These are phyloP conservation scores for Limnephilus marmoratus DNA, from an alignment of 2,888 invertebrate genomes.

Conservation along the genomic window DNA sequence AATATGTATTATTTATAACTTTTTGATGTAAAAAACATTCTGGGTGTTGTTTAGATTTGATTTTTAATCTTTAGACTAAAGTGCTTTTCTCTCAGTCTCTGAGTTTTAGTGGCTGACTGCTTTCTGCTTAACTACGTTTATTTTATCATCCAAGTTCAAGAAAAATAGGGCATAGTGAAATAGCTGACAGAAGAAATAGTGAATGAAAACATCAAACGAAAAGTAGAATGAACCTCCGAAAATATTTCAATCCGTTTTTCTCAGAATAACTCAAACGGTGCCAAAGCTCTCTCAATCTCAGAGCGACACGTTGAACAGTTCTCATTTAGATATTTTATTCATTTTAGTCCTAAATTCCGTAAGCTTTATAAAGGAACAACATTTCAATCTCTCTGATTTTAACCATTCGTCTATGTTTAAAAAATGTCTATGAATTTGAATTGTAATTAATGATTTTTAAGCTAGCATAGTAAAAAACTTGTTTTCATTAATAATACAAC, in stretches of 20 bases:
- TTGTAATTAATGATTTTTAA: background rate
- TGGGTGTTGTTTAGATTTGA: too few species aligned
- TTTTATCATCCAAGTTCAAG: background rate
- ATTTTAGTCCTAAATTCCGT: background rate
- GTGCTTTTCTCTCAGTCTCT: too few species aligned
- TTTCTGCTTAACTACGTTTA: too few species aligned
- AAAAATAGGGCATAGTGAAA: background rate
- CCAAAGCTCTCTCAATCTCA: background rate
- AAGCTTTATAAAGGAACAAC: background rate
- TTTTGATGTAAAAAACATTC: too few species aligned
- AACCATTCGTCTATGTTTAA: background rate
- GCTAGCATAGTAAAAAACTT: background rate
- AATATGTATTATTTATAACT: too few species aligned
- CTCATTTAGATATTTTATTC: background rate
- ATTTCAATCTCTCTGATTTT: background rate
- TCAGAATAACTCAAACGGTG: background rate
- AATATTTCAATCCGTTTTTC: background rate
- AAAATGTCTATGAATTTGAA: background rate
- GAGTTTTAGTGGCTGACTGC: too few species aligned
- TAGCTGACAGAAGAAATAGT: background rate
- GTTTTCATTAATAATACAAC: background rate
- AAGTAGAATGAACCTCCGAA: background rate
- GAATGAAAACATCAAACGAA: background rate
- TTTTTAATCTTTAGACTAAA: too few species aligned
- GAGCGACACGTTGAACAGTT: background rate